phyloP scores from a whole-genome alignment of 2,113 vertebrate genomes.

The Macrotis lagotis region DNA sequence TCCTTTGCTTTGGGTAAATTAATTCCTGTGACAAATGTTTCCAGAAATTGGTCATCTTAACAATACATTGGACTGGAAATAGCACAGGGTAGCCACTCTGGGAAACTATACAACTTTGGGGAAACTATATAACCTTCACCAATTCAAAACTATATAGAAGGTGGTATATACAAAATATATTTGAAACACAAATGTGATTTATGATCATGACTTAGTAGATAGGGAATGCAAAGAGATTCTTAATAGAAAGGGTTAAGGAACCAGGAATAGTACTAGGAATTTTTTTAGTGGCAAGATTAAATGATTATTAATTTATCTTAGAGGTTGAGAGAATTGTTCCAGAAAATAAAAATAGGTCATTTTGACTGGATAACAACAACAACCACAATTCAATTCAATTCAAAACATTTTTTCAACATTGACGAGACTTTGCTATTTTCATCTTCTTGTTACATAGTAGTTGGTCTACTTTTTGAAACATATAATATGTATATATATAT shows the following conservation, averaged over 20 bases:
- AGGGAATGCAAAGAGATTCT: neutral
- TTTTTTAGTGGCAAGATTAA: constrained; percentile 45
- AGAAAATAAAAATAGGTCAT: neutral
- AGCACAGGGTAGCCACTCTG: neutral
- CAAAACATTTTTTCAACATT: too few species aligned
- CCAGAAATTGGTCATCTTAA: neutral
- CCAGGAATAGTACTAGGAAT: constrained; percentile 51
- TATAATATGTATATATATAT: neutral
- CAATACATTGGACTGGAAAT: neutral
- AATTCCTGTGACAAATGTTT: neutral
- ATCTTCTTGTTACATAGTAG: neutral
- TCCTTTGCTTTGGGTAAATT: constrained; percentile 20
- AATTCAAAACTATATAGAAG: neutral
- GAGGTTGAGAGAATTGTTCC: constrained; percentile 37
- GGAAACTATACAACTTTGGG: neutral
- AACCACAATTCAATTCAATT: too few species aligned
- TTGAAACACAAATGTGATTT: neutral
- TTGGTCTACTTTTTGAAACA: neutral
- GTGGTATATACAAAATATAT: neutral
- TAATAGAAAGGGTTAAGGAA: constrained; percentile 9
- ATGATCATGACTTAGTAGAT: neutral
- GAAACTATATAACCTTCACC: neutral
- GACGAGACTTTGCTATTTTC: neutral
- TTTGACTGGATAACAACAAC: too few species aligned
- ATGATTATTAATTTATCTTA: constrained; percentile 29